These are phyloP conservation scores for Flexamia atlantica DNA, from an alignment of 2,888 invertebrate genomes.

Conservation along the genomic window DNA sequence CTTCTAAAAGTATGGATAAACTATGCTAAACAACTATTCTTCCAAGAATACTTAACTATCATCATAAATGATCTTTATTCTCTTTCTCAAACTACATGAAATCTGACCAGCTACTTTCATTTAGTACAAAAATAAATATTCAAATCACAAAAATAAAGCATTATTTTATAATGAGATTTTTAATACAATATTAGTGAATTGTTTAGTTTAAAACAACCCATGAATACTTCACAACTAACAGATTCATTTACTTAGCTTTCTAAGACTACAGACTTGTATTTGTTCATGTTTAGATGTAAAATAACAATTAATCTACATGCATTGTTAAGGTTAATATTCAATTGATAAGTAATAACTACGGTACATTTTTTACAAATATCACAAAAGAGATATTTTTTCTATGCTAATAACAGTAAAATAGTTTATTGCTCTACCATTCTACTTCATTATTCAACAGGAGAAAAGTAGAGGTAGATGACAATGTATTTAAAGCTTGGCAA, in stretches of 20 bases:
- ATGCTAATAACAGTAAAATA: not conserved
- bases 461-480: conserved; percentile 11
- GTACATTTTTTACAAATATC: conserved; percentile 13
- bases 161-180: conserved; percentile 14
- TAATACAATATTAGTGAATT: not conserved
- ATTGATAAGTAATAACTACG: not conserved
- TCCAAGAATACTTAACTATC: conserved; percentile 21
- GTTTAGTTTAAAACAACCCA: not conserved
- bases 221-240: not conserved
- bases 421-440: conserved; percentile 18
- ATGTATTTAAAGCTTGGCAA: not conserved
- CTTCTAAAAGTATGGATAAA: conserved; percentile 43
- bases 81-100: not conserved
- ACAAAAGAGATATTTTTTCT: conserved; percentile 2
- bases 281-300: not conserved
- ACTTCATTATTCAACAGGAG: not conserved
- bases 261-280: not conserved
- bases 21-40: conserved; percentile 28
- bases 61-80: not conserved
- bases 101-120: not conserved
- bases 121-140: conserved; percentile 29
- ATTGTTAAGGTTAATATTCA: not conserved
- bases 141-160: conserved; percentile 14
- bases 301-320: not conserved
- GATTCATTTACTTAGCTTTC: not conserved